Evolutionary conservation across 1,140 invertebrate genomes (phyloP).

Genomic region (Asbolus verrucosus): DNA sequence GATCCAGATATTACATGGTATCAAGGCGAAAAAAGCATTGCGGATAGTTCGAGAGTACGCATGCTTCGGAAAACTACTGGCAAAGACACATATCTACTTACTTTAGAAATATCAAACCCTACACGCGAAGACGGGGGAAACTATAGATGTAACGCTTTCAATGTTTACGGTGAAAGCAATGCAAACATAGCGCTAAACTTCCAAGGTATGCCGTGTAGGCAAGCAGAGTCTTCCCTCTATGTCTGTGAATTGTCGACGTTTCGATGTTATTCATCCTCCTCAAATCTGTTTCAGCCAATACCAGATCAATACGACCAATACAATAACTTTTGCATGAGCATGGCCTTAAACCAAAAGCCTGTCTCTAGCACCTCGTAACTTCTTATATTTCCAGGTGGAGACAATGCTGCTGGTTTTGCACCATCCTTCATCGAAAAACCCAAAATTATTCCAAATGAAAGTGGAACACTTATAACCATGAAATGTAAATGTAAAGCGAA

Average conservation of each 20-base stretch:
- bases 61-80: slow-evolving; percentile 87
- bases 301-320: slow-evolving; percentile 37
- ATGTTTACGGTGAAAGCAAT: slow-evolving; percentile 98
- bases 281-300: slow-evolving; percentile 56
- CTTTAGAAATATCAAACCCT: slow-evolving; percentile 93
- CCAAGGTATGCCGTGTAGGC: slow-evolving; percentile 82
- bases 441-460: slow-evolving; percentile 96
- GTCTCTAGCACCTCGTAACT: slow-evolving; percentile 55
- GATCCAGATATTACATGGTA: slow-evolving; percentile 96
- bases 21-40: slow-evolving; percentile 86
- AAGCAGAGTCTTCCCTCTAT: slow-evolving; percentile 48
- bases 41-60: slow-evolving; percentile 84
- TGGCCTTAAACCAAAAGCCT: slow-evolving; percentile 60
- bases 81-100: slow-evolving; percentile 91
- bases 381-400: slow-evolving; percentile 77
- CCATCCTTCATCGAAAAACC: slow-evolving; percentile 97
- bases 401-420: slow-evolving; percentile 89
- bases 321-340: slow-evolving; percentile 63
- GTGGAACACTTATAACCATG: slow-evolving; percentile 94
- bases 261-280: slow-evolving; percentile 58
- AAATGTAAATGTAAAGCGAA: slow-evolving; percentile 95
- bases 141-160: slow-evolving; percentile 98
- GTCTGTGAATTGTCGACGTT: slow-evolving; percentile 58
- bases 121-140: slow-evolving; percentile 96
- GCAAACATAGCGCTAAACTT: slow-evolving; percentile 99